Evolutionary conservation across 2,888 invertebrate genomes (phyloP).

Genomic region (Resseliella maxima): DNA sequence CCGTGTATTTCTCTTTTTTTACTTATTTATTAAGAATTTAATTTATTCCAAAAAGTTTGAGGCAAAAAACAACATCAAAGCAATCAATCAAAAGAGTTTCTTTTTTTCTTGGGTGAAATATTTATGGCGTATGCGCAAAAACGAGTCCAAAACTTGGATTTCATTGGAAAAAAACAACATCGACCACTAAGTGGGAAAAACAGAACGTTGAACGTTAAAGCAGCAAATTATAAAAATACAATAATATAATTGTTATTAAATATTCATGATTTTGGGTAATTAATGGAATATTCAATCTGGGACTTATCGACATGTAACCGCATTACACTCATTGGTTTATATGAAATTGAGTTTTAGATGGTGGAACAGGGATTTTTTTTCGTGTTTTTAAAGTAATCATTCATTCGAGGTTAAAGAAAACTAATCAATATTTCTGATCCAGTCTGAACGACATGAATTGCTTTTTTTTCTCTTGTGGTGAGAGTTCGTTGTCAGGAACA

Average conservation of each 20-base stretch:
- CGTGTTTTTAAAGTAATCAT: not conserved
- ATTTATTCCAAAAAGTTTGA: not conserved
- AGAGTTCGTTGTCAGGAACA: not conserved
- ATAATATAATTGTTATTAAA: not conserved
- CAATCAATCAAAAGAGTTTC: constrained; percentile 30
- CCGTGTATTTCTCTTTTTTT: not conserved
- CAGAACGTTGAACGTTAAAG: not conserved
- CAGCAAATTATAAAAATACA: not conserved
- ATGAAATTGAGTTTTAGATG: not conserved
- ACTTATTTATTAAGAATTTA: not conserved
- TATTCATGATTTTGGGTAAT: constrained; percentile 9
- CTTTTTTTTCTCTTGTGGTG: not conserved
- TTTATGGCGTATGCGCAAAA: not conserved
- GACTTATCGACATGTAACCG: not conserved
- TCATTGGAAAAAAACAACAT: not conserved
- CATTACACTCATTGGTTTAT: not conserved
- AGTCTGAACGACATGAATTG: not conserved
- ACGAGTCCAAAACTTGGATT: not conserved
- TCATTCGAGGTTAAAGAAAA: not conserved
- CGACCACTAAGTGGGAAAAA: not conserved
- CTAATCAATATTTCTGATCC: not conserved
- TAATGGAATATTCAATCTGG: not conserved
- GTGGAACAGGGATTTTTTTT: not conserved
- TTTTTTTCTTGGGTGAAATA: not conserved
- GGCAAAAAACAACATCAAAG: not conserved